A percentile compares a stretch with the other conserved stretches of the same genome.
Evolutionary conservation across 2,888 invertebrate species (phyloP).

Genomic region (Leucophora obtusa): DNA sequence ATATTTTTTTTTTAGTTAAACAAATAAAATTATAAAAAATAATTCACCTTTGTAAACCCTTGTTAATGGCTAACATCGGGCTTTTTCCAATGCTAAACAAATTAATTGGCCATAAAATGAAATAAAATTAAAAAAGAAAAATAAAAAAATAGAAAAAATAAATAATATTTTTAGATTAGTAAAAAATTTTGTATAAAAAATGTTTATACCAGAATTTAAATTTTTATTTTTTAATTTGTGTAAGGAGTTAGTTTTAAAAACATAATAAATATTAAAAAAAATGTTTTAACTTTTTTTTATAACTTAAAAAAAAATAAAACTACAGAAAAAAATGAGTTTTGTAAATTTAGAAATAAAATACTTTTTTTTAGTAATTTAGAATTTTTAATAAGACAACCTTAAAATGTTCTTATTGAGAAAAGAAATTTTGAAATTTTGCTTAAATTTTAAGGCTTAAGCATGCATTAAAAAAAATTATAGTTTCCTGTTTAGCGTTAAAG

Average conservation of each 20-base stretch:
- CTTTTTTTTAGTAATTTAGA: not conserved
- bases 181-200: constrained; percentile 44
- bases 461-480: constrained; percentile 1
- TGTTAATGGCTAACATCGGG: constrained; percentile 88
- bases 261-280: constrained; percentile 17
- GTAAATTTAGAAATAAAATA: not conserved
- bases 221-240: not conserved
- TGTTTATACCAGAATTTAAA: not conserved
- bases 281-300: not conserved
- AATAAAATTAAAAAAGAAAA: constrained; percentile 65
- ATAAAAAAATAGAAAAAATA: constrained; percentile 57
- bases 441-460: constrained; percentile 44
- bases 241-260: not conserved
- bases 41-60: constrained; percentile 89
- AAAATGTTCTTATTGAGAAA: not conserved
- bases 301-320: constrained; percentile 1
- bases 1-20: constrained; percentile 47
- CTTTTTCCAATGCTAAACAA: constrained; percentile 87
- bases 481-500: not conserved
- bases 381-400: not conserved
- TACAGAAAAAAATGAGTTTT: constrained; percentile 1
- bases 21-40: constrained; percentile 75
- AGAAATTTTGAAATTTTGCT: not conserved
- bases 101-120: constrained; percentile 75
- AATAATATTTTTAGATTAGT: constrained; percentile 58